Base-by-base conservation (phyloP, 2,113 vertebrate genomes). In the Pimephales promelas region DNA sequence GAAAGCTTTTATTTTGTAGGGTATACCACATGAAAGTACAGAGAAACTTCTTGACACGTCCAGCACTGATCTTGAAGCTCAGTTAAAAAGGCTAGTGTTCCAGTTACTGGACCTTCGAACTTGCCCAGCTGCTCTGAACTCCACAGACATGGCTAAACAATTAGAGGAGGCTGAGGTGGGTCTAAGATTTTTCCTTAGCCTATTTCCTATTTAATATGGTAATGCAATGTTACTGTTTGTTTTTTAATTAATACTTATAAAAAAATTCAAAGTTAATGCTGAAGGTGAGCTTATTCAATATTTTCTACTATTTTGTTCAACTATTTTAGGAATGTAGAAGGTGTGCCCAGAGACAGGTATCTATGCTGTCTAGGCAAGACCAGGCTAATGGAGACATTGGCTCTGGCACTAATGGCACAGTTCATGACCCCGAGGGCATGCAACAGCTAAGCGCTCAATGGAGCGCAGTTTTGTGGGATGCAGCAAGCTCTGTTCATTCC, bases 111-210 rank as follows among this genome's bases (percentile, higher is more conserved):
- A 92, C 82, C 92, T 94, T 87, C 95, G 93, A 90, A 95, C 91
- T 85, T 87, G 90, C 47, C 91, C 95, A 64, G 93, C 95, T 54
- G 93, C 94, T 85, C 92, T 98, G 70, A 93, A 93, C 89, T 88
- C 92, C 0, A 79, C 90, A 61, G 92, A 94, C 68, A 93, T 96
- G 95, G 91, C 90, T 66, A 92, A 90, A 87, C 96, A 97, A 89
- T 89, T 98, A 45, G 91, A 95, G 86, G 95, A 95, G 66, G 94
- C 95, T 83, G 93, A 97, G 96, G 98, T 99, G 92, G 36, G 88
- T 76, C 28, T 40, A 10, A 40, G 3, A 22, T 31, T 49, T 4
- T 66, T 62, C 43, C 31, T 13, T 79, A 16, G 13, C 54, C 1
- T 77, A 13, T 57, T 24, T 31, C 22, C 31, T 22, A 34, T 54